These are phyloP conservation scores for Dryocosmus kuriphilus DNA, from an alignment of 2,888 invertebrate species.

Conservation along the genomic window DNA sequence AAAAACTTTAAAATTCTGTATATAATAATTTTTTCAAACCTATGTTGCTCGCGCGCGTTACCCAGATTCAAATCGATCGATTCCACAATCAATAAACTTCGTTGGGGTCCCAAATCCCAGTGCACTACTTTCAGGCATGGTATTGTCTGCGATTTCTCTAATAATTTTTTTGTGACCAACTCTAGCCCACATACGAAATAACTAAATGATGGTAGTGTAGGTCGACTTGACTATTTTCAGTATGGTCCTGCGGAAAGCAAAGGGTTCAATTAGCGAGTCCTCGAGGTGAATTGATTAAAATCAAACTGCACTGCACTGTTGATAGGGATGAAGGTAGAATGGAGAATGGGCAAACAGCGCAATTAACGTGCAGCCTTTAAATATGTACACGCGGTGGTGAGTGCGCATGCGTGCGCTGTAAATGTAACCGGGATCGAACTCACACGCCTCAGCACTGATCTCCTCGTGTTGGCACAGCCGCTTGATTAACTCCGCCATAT, in stretches of 20 bases:
- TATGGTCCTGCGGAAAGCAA: conserved; percentile 42
- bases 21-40: too few species aligned
- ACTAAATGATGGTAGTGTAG: too few species aligned
- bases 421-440: conserved; percentile 72
- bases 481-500: conserved; percentile 76
- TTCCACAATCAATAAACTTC: too few species aligned
- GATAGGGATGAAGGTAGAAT: conserved; percentile 61
- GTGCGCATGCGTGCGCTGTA: conserved; percentile 62
- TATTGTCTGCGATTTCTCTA: too few species aligned
- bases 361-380: conserved; percentile 75
- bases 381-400: conserved; percentile 71
- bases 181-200: too few species aligned
- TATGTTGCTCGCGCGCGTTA: too few species aligned
- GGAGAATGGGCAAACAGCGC: conserved; percentile 73
- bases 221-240: too few species aligned
- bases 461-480: conserved; percentile 74
- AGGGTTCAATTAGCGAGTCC: conserved; percentile 65
- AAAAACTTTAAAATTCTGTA: too few species aligned
- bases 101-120: too few species aligned
- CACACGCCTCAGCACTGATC: conserved; percentile 66
- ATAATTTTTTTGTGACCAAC: too few species aligned
- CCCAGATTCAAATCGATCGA: too few species aligned
- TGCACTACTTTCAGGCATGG: too few species aligned
- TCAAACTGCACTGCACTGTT: conserved; percentile 66
- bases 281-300: conserved; percentile 73